Percentiles rank a stretch among this genome's conserved stretches.
Evolutionary conservation across 2,888 invertebrate species (phyloP).

Genomic region (Sphaeridia pumilis): DNA sequence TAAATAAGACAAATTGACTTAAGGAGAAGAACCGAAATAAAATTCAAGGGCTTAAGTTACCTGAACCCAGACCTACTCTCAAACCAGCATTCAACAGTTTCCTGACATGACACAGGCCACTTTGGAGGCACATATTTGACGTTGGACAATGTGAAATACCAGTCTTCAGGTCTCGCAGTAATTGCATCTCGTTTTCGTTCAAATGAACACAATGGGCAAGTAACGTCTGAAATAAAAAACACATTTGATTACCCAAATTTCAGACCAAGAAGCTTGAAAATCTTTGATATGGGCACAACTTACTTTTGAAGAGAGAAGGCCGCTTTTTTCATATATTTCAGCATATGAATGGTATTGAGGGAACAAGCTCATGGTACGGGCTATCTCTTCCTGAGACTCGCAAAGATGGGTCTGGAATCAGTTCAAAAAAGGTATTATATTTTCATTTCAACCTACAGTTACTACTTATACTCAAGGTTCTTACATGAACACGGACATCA

Average conservation of each 20-base stretch:
- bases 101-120: conserved; percentile 68
- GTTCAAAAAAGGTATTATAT: neutral
- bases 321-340: conserved; percentile 62
- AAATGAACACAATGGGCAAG: conserved; percentile 76
- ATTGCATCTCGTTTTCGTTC: conserved; percentile 53
- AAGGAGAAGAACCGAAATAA: neutral
- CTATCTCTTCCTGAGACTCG: conserved; percentile 63
- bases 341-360: conserved; percentile 53
- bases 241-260: neutral
- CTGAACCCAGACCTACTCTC: conserved; percentile 74
- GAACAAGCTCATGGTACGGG: conserved; percentile 50
- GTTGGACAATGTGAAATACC: conserved; percentile 76
- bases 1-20: neutral
- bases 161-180: conserved; percentile 51
- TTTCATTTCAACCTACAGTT: neutral
- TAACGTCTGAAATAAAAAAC: conserved; percentile 47
- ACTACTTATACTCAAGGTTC: conserved; percentile 2
- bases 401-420: conserved; percentile 64
- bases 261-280: neutral
- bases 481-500: conserved; percentile 63
- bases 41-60: conserved; percentile 43
- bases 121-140: conserved; percentile 67
- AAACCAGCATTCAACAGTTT: conserved; percentile 52
- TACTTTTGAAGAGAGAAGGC: conserved; percentile 66
- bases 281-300: neutral